Evolutionary conservation across 2,888 invertebrate species (phyloP), one percentile per base, ranked within the genome.

Genomic region (Mayetiola destructor): DNA sequence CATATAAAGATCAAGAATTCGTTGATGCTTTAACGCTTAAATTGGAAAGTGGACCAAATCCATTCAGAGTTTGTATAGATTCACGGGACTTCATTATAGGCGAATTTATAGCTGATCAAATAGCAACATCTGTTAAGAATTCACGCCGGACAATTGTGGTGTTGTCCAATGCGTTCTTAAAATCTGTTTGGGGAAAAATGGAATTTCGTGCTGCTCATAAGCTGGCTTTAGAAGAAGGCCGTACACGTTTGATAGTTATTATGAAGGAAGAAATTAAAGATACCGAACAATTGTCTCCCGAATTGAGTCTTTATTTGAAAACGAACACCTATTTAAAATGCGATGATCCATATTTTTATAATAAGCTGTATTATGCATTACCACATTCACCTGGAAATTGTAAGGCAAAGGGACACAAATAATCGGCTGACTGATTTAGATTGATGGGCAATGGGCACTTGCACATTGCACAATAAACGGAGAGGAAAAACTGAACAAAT

Each of bases 261-360:
- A 72, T 88, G 12, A 80, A 82, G 62, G 82, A 84, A n/a, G 84
- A 85, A 56, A 76, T 85, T 36, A 77, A 80, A 3, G 73, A 79
- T 2, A 73, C 75, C 30, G 76, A 79, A 29, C 72, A 75, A 59
- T 72, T 86, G 58, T 85, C 86, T 64, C 74, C 79, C 0, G 84
- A 84, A 63, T 73, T 87, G 53, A 78, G 81, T 65, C 76, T 81
- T 0, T 88, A 88, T 66, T 71, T 89, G 5, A 77, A 77, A 59
- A 82, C 79, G 69, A 87, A 87, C 67, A 89, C 88, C 0, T 89
- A 88, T 66, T 76, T 89, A 32, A 81, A 83, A 64, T 87, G 86
- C 85, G 85, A 81, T 12, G 87, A 88, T 66, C 81, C 83, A 9
- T 84, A 82, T 80, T 88, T 89, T 71, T 89, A 88, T 88, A 76